A percentile compares a stretch with the other conserved stretches of the same genome.
These are phyloP conservation scores for Pheosia gnoma DNA, from an alignment of 2,888 invertebrate species.

Conservation along the genomic window DNA sequence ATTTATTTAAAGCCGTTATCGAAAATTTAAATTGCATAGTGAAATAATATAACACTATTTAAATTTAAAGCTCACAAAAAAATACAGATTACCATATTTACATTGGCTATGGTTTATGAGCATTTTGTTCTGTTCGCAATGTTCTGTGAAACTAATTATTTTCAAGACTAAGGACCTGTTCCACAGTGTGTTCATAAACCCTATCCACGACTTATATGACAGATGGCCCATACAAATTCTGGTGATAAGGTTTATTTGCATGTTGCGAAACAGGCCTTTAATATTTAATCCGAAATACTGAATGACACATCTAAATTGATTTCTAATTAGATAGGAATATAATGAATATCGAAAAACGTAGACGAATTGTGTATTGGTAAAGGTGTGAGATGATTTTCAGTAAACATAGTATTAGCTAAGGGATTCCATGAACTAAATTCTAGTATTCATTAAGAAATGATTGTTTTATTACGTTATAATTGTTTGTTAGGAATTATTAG, in stretches of 20 bases:
- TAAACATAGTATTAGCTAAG: conserved; percentile 1
- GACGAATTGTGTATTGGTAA: conserved; percentile 46
- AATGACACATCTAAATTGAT: conserved; percentile 10
- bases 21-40: conserved; percentile 18
- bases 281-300: not conserved
- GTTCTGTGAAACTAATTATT: no score
- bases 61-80: not conserved
- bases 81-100: no score
- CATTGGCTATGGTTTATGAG: no score
- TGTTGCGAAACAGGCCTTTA: not conserved
- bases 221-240: no score
- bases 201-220: no score
- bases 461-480: not conserved
- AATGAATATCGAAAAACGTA: conserved; percentile 46
- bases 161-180: no score
- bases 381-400: conserved; percentile 31
- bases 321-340: conserved; percentile 50
- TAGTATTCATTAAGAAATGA: not conserved
- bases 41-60: not conserved
- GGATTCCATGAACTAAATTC: not conserved
- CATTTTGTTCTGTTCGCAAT: no score
- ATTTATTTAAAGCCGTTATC: conserved; percentile 29
- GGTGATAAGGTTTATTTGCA: no score
- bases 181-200: no score
- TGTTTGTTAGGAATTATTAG: not conserved